Base-by-base conservation (phyloP, 1,140 invertebrate species). In the Vanessa atalanta region DNA sequence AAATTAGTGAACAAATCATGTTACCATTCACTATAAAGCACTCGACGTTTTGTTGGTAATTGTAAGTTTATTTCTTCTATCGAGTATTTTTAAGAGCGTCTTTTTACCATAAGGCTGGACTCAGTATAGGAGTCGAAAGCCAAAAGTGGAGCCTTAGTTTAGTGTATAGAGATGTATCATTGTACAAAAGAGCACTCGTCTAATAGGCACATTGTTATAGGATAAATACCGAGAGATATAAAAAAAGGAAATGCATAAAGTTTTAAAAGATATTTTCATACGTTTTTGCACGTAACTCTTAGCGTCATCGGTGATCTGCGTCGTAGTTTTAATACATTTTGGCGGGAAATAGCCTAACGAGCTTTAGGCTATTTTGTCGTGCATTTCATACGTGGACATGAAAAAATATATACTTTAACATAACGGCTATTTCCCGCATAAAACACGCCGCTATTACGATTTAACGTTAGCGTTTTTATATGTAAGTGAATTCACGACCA, bases 181-280 rank as follows among this genome's bases (percentile, higher is more conserved):
- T 91, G 89, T 91, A 91, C 89, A 92, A 90, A 90, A 83, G 78
- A 84, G 88, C 89, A 92, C 88, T 90, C 84, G 84, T 86, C 84
- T 85, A 84, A 81, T 88, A 90, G 89, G 86, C 89, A 90, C 89
- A 86, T 92, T 90, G 88, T 92, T 92, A 87, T 91, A 91, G 87
- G 81, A 81, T 84, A 87, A 87, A 84, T 85, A 83, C 76, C 86
- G 86, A 89, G 88, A 91, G 81, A 89, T 92, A 88, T 90, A 88
- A 86, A 72, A 80, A 83, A 87, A 79, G 55, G 81, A 85, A 88
- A 88, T 89, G 88, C 88, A 86, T 90, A 92, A 90, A 90, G 81
- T 88, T 87, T 84, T 86, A 86, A 89, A 90, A 87, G 79, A 91
- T 92, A 91, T 92, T 92, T 92, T 92, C 90, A 89, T 92, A 92